These are phyloP conservation scores for Peromyscus eremicus DNA, from an alignment of 2,797 vertebrate genomes.

Conservation along the genomic window DNA sequence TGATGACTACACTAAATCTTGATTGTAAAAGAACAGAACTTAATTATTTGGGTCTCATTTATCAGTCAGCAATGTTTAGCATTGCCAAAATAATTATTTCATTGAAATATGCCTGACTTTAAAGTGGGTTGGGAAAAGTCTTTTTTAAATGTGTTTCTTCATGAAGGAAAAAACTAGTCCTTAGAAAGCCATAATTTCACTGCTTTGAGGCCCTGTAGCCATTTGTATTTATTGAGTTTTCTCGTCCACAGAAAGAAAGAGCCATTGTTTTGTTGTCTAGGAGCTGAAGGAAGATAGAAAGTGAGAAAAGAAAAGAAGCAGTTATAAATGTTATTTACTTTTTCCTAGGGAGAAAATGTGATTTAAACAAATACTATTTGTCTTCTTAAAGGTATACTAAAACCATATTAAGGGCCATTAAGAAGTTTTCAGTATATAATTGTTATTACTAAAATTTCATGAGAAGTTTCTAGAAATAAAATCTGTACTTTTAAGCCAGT, in stretches of 20 bases:
- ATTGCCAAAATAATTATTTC: slow-evolving; percentile 69
- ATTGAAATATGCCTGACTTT: slow-evolving; percentile 69
- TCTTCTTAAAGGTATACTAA: slow-evolving; percentile 56
- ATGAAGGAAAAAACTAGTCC: slow-evolving; percentile 49
- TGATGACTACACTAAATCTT: slow-evolving; percentile 78
- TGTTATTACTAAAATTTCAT: slow-evolving; percentile 40
- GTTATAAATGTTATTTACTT: slow-evolving; percentile 70
- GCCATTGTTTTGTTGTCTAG: slow-evolving; percentile 87
- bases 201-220: slow-evolving; percentile 64
- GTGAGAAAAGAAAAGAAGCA: slow-evolving; percentile 66
- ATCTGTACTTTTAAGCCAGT: slow-evolving; percentile 37
- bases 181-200: slow-evolving; percentile 70
- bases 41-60: slow-evolving; percentile 84
- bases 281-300: slow-evolving; percentile 85
- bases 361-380: slow-evolving; percentile 42
- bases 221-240: slow-evolving; percentile 87
- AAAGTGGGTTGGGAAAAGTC: slow-evolving; percentile 54
- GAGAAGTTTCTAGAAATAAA: background rate
- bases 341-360: slow-evolving; percentile 38
- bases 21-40: slow-evolving; percentile 77
- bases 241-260: slow-evolving; percentile 86
- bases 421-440: slow-evolving; percentile 57
- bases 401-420: slow-evolving; percentile 5
- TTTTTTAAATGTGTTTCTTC: slow-evolving; percentile 70
- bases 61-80: slow-evolving; percentile 66